Evolutionary conservation across 2,113 vertebrate species (phyloP).

Genomic region (Python bivittatus): DNA sequence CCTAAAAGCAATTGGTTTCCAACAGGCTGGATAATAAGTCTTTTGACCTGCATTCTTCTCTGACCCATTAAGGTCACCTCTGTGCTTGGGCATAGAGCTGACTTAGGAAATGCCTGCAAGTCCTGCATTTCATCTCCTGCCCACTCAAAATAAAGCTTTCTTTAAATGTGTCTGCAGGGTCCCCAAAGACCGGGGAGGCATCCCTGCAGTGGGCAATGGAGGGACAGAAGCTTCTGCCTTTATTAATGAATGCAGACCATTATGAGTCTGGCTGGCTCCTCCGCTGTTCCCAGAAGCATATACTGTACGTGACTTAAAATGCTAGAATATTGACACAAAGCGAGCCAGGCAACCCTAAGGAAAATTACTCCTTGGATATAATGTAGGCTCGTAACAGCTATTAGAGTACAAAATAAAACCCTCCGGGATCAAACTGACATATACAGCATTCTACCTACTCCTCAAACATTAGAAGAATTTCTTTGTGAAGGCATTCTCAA

Average conservation of each 20-base stretch:
- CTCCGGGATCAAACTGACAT: conserved; percentile 95
- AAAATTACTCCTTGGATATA: conserved; percentile 99
- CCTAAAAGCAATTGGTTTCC: conserved; percentile 88
- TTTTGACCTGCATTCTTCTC: conserved; percentile 92
- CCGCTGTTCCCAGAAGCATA: conserved; percentile 95
- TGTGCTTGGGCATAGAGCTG: conserved; percentile 81
- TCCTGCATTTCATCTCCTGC: conserved; percentile 86
- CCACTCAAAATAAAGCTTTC: conserved; percentile 94
- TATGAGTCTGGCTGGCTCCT: conserved; percentile 99
- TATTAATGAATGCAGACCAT: conserved; percentile 99
- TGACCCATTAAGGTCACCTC: conserved; percentile 87
- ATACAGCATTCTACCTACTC: conserved; percentile 95
- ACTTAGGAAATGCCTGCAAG: conserved; percentile 86
- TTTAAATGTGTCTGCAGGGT: conserved; percentile 91
- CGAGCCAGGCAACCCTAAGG: conserved; percentile 95
- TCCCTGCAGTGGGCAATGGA: conserved; percentile 92
- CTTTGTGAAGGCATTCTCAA: conserved; percentile 98
- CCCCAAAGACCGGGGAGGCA: conserved; percentile 87
- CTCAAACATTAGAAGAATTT: conserved; percentile 98
- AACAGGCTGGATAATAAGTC: conserved; percentile 97
- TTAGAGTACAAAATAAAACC: conserved; percentile 99
- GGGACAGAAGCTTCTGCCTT: conserved; percentile 97
- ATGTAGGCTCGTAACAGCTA: conserved; percentile 99
- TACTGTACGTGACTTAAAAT: conserved; percentile 99
- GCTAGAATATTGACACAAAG: conserved; percentile 99